These are phyloP conservation scores for Vesta saturnalis DNA, from an alignment of 2,888 invertebrate species.

Conservation along the genomic window DNA sequence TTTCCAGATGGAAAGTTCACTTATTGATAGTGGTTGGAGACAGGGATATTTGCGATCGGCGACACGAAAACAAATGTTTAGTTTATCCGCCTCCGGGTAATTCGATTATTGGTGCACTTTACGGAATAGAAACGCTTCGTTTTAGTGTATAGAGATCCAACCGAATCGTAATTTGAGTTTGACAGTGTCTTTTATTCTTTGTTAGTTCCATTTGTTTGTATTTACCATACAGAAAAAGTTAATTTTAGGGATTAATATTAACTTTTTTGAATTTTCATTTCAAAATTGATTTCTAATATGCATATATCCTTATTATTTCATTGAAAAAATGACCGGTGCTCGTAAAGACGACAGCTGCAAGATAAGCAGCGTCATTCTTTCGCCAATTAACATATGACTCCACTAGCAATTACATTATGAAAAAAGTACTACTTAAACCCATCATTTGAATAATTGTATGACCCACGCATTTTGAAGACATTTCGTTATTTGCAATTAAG, in stretches of 20 bases:
- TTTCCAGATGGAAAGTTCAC: constrained; percentile 53
- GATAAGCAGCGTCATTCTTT: constrained; percentile 45
- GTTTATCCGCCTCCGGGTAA: constrained; percentile 53
- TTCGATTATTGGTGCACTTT: constrained; percentile 54
- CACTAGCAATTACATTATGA: constrained; percentile 45
- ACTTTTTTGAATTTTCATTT: background rate
- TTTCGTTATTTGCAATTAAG: constrained; percentile 38
- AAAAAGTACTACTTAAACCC: constrained; percentile 44
- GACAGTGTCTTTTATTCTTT: constrained; percentile 39
- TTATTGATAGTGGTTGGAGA: constrained; percentile 51
- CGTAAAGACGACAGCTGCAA: constrained; percentile 38
- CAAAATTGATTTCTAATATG: constrained; percentile 3
- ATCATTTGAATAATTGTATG: constrained; percentile 53
- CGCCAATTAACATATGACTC: constrained; percentile 54
- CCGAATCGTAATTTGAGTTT: constrained; percentile 44
- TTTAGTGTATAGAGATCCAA: constrained; percentile 34
- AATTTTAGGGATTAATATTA: constrained; percentile 24
- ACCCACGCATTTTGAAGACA: constrained; percentile 44
- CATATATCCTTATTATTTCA: background rate
- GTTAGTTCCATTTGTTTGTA: constrained; percentile 21
- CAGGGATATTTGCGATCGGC: constrained; percentile 51
- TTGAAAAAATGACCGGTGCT: constrained; percentile 19
- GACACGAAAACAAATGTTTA: constrained; percentile 53
- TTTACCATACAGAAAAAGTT: constrained; percentile 23
- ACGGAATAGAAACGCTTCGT: constrained; percentile 42